Base-by-base conservation (phyloP, 2,113 vertebrate species). In the Zosterops hypoxanthus region DNA sequence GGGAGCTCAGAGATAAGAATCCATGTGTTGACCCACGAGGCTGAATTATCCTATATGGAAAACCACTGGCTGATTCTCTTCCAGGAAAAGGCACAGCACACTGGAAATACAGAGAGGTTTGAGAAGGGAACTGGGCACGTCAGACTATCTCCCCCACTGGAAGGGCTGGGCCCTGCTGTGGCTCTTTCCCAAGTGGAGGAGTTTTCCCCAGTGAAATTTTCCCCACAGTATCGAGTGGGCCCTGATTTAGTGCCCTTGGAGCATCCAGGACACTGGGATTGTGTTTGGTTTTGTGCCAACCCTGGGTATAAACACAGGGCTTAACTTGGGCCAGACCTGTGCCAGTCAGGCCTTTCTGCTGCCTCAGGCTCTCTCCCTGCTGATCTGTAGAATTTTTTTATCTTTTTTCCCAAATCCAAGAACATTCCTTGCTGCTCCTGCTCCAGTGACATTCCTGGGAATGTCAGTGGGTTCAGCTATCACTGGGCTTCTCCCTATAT, bases 391-490 rank as follows among this genome's bases (percentile, higher is more conserved):
- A 18, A 18, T 44, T 34, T 39, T 60, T 39, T 79, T 11, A 3
- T 42, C 7, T 41, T 68, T 63, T 60, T 79, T 15, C 50, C 31
- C 46, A 7, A 31, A 25, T 6, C 33, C 68, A 44, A 46, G 24
- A 64, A 5, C 1, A 16, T 12, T n/a, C 29, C 73, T 50, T 46
- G 50, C 16, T 18, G 12, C 12, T 44, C 4, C 2, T 7, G 22
- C 9, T 29, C 4, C 47, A 5, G 1, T 12, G 24, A 39, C 39
- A 39, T 12, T 39, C 21, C 5, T 12, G 42, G 55, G 14, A 26
- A 53, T 11, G 8, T 31, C 59, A 18, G 9, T 20, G 36, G 12
- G 12, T 11, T 78, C 11, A 12, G 47, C n/a, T 25, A 0, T 0
- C 0, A 7, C 20, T 81, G 77, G 28, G 9, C 42, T 89, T 89